A percentile compares a stretch with the other conserved stretches of the same genome.
Evolutionary conservation across 2,113 vertebrate species (phyloP).

Genomic region (Tragelaphus buxtoni): DNA sequence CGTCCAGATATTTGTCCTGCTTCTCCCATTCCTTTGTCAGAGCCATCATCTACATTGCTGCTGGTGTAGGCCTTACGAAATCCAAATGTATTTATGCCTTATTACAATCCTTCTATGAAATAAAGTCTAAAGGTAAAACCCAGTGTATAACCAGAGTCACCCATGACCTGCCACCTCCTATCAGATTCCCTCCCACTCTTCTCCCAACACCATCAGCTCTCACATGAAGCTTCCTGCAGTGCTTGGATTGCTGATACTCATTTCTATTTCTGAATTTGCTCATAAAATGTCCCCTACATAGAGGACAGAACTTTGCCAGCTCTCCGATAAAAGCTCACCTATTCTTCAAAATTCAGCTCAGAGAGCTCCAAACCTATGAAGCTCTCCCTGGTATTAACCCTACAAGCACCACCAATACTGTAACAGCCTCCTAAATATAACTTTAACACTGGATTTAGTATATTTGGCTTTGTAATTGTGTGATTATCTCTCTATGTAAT

Average conservation of each 20-base stretch:
- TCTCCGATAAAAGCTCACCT: not conserved
- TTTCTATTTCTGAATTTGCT: not conserved
- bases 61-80: not conserved
- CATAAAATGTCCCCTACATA: not conserved
- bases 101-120: not conserved
- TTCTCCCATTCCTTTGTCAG: not conserved
- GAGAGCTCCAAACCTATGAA: not conserved
- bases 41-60: not conserved
- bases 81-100: not conserved
- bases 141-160: not conserved
- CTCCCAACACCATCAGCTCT: not conserved
- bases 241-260: too few relatives aligned
- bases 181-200: not conserved
- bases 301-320: not conserved
- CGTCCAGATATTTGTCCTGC: accelerated
- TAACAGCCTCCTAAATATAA: not conserved
- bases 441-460: not conserved
- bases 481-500: not conserved
- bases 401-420: not conserved
- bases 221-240: accelerated
- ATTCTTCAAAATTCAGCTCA: not conserved
- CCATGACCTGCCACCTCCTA: not conserved
- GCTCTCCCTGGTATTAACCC: not conserved
- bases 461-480: not conserved
- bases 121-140: not conserved